A percentile compares a stretch with the other conserved stretches of the same genome.
Conservation (phyloP, 2,113 vertebrate species). For the Prolemur simus region DNA sequence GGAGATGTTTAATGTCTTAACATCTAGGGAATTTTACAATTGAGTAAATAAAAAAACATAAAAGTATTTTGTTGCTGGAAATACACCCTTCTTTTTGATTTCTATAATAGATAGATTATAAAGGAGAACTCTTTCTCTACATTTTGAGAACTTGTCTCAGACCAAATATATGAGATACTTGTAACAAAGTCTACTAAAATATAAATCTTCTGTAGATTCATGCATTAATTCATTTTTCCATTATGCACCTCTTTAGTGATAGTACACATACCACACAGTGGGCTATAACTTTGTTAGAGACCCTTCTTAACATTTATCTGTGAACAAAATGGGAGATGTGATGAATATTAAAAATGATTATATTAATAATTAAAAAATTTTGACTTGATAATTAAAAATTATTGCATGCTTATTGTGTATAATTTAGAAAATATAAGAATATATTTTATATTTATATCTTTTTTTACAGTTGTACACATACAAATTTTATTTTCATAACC, state of each 20-base stretch:
- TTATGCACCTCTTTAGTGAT: neutral
- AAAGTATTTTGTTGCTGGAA: neutral
- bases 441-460: neutral
- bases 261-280: neutral
- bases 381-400: neutral
- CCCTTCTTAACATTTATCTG: neutral
- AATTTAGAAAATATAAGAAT: neutral
- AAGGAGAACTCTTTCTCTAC: neutral
- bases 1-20: neutral
- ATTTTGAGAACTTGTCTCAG: neutral
- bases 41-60: neutral
- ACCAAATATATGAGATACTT: neutral
- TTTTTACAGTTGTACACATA: neutral
- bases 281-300: neutral
- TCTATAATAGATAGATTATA: neutral
- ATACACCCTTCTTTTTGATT: neutral
- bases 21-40: neutral
- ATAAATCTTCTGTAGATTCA: neutral
- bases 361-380: neutral
- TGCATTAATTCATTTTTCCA: neutral
- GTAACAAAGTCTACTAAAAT: neutral
- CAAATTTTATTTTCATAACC: neutral
- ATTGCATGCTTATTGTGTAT: neutral
- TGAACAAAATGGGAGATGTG: neutral
- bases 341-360: neutral